Conservation (phyloP, 2,113 vertebrate genomes). For the Zosterops hypoxanthus region DNA sequence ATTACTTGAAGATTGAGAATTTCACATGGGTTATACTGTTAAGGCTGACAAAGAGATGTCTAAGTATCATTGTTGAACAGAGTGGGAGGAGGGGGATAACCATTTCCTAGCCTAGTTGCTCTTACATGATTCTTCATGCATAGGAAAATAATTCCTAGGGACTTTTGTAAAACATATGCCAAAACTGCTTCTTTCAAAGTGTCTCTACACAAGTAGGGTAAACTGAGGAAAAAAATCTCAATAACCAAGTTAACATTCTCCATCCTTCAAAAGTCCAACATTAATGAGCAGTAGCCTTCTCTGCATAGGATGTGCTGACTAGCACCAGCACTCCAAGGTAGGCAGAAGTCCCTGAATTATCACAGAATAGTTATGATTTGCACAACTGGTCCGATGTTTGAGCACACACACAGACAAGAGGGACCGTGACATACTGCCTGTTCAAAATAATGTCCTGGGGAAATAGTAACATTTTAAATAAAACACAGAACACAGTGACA, state of each 20-base stretch:
- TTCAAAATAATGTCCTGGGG: background rate
- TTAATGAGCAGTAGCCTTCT: background rate
- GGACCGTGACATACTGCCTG: background rate
- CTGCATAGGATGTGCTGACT: background rate
- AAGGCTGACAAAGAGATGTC: background rate
- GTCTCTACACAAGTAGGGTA: background rate
- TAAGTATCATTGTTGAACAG: background rate
- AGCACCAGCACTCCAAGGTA: background rate
- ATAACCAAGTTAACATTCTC: background rate
- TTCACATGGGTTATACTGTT: background rate
- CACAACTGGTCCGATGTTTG: accelerated
- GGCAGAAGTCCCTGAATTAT: background rate
- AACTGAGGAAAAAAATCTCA: background rate
- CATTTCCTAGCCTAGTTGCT: background rate
- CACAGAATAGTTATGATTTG: background rate
- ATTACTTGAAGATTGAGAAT: background rate
- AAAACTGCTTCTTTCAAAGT: background rate
- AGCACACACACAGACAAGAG: background rate
- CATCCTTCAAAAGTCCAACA: background rate
- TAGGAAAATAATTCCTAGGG: background rate
- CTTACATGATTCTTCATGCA: background rate
- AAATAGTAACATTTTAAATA: background rate
- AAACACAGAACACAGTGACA: background rate
- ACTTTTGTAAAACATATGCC: background rate
- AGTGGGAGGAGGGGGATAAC: background rate